Evolutionary conservation across 2,797 vertebrate genomes (phyloP), one percentile per base, ranked within the genome.

Genomic region (Brachyalestes nurse): DNA sequence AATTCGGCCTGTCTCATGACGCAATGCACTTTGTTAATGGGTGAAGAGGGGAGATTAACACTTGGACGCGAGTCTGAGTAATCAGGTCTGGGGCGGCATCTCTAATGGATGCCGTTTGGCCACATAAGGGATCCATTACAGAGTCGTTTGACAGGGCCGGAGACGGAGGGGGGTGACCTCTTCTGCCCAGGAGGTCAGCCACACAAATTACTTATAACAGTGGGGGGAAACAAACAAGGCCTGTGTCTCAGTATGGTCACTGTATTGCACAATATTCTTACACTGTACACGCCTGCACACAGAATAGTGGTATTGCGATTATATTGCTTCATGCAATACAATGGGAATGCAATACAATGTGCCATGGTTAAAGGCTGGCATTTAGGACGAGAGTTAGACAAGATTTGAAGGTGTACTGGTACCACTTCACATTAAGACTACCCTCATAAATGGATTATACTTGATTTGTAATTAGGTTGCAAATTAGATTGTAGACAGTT

Each of bases 1-100:
- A 47, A 51, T 13, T 13, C 67, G 34, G 19, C 34, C 6, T 23
- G 28, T 80, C 73, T 67, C 61, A 53, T 47, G 66, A 81, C 69
- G 82, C 73, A 85, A 53, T 71, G 75, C 75, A 67, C 40, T 72
- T 49, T 70, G 75, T 84, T 77, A 76, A 84, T 62, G 57, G 81
- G 81, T 74, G 58, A 77, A 81, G 75, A 69, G 80, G 45, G 67
- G 45, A 79, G 84, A 84, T 77, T 79, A 83, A 84, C 76, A 72
- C 60, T 38, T 57, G 28, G 78, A 79, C 25, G 75, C 53, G 71
- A 73, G 61, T 25, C 25, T 2, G 69, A 28, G 69, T 58, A 80
- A 80, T 73, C 77, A 82, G 69, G 71, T 57, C 78, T 66, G 62
- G 66, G 23, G 45, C 16, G 38, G 38, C 60, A 17, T 58, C 25